Percentiles rank a stretch among this genome's conserved stretches.
phyloP scores from a whole-genome alignment of 2,888 invertebrate species.

The Acanthoscelides obtectus region DNA sequence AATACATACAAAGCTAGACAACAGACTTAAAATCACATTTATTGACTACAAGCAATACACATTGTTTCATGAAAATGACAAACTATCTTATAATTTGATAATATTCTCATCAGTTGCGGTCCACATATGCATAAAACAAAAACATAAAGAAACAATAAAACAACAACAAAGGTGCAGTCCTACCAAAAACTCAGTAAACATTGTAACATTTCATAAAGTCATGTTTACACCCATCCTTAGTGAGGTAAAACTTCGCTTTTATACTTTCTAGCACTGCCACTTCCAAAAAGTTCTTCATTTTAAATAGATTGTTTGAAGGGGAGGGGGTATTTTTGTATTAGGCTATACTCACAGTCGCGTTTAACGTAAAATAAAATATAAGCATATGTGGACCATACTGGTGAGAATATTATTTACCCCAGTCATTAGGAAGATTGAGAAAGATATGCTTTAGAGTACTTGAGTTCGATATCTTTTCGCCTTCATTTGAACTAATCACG shows the following conservation, averaged over 20 bases:
- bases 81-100: slow-evolving; percentile 12
- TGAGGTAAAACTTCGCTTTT: neutral
- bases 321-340: neutral
- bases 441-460: neutral
- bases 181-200: slow-evolving; percentile 13
- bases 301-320: neutral
- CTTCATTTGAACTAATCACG: too few species aligned
- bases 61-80: neutral
- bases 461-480: too few species aligned
- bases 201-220: neutral
- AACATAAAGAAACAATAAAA: slow-evolving; percentile 17
- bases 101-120: slow-evolving; percentile 33
- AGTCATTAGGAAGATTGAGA: neutral
- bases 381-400: slow-evolving; percentile 27
- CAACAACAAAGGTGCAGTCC: slow-evolving; percentile 1
- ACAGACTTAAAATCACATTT: neutral
- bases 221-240: neutral
- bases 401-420: slow-evolving; percentile 23
- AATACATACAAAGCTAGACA: neutral
- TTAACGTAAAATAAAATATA: slow-evolving; percentile 9
- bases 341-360: neutral
- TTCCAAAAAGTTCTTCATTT: neutral
- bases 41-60: neutral
- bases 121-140: slow-evolving; percentile 30
- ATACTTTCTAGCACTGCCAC: neutral